Base-by-base conservation (phyloP, 2,113 vertebrate genomes). In the Leuciscus idus region DNA sequence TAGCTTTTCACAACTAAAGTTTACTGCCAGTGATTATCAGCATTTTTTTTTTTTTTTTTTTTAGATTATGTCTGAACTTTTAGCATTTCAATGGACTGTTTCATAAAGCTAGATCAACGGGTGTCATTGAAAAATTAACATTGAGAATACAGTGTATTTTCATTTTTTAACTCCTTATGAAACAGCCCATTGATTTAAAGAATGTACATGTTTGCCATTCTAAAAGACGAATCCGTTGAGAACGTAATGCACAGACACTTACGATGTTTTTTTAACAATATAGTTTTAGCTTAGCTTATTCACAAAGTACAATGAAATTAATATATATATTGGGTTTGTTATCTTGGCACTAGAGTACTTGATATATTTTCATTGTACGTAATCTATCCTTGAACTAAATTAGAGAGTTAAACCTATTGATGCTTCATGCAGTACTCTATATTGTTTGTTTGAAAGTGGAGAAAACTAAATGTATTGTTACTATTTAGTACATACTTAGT, bases 11-110 rank as follows among this genome's bases (percentile, higher is more conserved):
- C 30, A 74, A 73, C 50, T n/a, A 52, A 83, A 77, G 17, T 84
- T 87, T 87, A 87, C 83, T 80, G 70, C 48, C 68, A 76, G 43
- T 46, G 23, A 81, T 81, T 59, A 61, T 61, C 36, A 81, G 21
- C 39, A 26, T 26, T 21, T 30, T n/a, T 57, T 59, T 77, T 6
- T 26, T 28, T 28, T 26, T 17, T 43, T 59, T 77, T 6, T 52
- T 55, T 6, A 6, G 30, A 81, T 73, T 55, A 75, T 80, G 43
- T 17, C 33, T 85, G 46, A 13, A 43, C 10, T 61, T 21, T 76
- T 59, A 81, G 30, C 52, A 46, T 68, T 52, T 70, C 77, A 33
- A 7, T 82, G 68, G n/a, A 23, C 28, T 17, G n/a, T 43, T 57
- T 84, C 3, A 28, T 61, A 12, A 81, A 81, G 33, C 30, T 74